Percentiles rank a stretch among this genome's conserved stretches.
Evolutionary conservation across 2,113 vertebrate species (phyloP).

Genomic region (Cebus imitator): DNA sequence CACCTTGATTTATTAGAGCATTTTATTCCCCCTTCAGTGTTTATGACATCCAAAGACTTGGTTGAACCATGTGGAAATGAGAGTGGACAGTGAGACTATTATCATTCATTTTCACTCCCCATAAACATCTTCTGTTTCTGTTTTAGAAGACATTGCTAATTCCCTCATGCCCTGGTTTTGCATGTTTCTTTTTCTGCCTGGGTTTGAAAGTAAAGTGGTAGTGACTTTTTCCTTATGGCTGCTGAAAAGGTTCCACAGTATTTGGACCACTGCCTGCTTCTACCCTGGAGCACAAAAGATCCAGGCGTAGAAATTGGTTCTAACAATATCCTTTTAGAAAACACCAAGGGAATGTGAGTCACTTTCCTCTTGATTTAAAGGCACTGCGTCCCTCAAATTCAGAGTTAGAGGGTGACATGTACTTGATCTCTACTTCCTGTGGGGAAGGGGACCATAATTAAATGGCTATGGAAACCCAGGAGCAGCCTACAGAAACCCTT

Average conservation of each 20-base stretch:
- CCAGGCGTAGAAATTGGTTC: slow-evolving; percentile 41
- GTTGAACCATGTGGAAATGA: slow-evolving; percentile 49
- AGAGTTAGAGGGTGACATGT: background rate
- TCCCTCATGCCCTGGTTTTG: background rate
- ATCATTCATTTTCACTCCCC: slow-evolving; percentile 71
- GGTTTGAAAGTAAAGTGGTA: slow-evolving; percentile 50
- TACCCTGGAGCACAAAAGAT: slow-evolving; percentile 58
- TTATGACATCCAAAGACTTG: slow-evolving; percentile 45
- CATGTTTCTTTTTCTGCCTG: background rate
- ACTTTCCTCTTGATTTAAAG: slow-evolving; percentile 34
- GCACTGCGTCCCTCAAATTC: background rate
- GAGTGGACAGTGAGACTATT: slow-evolving; percentile 63
- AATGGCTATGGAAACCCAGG: background rate
- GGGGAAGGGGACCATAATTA: background rate
- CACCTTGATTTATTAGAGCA: slow-evolving; percentile 13
- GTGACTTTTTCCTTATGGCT: slow-evolving; percentile 69
- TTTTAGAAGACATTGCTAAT: slow-evolving; percentile 57
- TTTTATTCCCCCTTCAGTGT: slow-evolving; percentile 24
- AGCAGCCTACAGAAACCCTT: background rate
- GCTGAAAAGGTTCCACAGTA: slow-evolving; percentile 63
- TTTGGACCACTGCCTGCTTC: slow-evolving; percentile 60
- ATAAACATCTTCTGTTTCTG: slow-evolving; percentile 67
- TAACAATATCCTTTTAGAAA: slow-evolving; percentile 61
- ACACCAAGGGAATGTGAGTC: background rate
- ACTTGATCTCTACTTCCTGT: background rate